A percentile compares a stretch with the other conserved stretches of the same genome.
These are phyloP conservation scores for Brachionus manjavacas DNA, from an alignment of 1,140 invertebrate genomes.

Conservation along the genomic window DNA sequence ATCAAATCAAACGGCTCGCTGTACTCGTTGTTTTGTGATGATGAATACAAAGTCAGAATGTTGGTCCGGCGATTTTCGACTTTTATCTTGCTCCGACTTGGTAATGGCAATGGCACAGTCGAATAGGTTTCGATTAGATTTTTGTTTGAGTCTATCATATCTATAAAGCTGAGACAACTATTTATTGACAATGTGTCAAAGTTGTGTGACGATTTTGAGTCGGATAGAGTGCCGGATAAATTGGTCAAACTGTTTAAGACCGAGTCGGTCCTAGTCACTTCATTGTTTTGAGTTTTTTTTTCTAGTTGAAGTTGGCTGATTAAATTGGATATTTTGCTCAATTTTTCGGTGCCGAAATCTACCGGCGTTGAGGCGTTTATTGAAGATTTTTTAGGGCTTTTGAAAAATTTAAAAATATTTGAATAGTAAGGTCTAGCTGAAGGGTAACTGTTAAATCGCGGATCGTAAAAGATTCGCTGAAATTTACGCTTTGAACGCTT, in stretches of 20 bases:
- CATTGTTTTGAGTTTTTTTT: background rate
- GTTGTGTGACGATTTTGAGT: background rate
- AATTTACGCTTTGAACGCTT: background rate
- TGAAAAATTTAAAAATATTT: slow-evolving; percentile 22
- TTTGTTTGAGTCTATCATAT: background rate
- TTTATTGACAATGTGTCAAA: background rate
- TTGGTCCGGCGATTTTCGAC: background rate
- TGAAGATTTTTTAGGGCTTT: background rate
- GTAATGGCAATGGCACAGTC: background rate
- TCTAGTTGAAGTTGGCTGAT: background rate
- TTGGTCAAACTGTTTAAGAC: background rate
- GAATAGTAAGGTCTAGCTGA: background rate
- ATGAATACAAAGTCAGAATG: background rate
- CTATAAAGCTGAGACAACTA: background rate
- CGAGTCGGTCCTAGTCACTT: background rate
- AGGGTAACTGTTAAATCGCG: slow-evolving; percentile 1
- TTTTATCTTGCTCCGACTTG: background rate
- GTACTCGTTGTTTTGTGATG: background rate
- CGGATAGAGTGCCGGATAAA: background rate
- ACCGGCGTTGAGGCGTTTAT: background rate
- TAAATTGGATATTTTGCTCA: background rate
- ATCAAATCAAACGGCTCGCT: slow-evolving; percentile 20
- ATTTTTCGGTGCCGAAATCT: background rate
- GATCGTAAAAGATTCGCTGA: background rate
- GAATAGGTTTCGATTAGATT: slow-evolving; percentile 11